Base-by-base conservation (phyloP, 2,888 invertebrate species). In the Aspidiotus destructor region DNA sequence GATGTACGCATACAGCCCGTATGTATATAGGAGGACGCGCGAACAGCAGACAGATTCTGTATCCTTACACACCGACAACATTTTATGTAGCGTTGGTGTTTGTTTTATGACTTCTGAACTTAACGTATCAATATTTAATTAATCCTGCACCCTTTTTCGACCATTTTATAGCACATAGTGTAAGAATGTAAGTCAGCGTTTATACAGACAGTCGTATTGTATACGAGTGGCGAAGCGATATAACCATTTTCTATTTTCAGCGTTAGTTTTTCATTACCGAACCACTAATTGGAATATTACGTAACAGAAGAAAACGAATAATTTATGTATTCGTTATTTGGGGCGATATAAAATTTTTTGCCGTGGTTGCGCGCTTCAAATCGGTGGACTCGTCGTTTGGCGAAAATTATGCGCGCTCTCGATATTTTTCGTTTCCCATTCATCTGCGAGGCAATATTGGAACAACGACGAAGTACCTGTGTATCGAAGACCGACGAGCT, bases 51-150 rank as follows among this genome's bases (percentile, higher is more conserved):
- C 28, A 28, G 28, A 28, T 28, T 28, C 28, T 28, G 28, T 28
- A 28, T 28, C 28, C 28, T 28, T 28, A 28, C 28, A 28, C 28
- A 48, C 48, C 48, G 48, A 11, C 48, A 48, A 48, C 48, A 48
- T 48, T 48, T 48, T 48, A n/a, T n/a, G 28, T 28, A 28, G 28
- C 28, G 28, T 28, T 28, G 48, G 48, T 48, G 48, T n/a, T 48
- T 48, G n/a, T 48, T 48, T 48, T 48, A 48, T 48, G 48, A 48
- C 48, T 48, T 48, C 48, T 48, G 48, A 48, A 48, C 48, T 48
- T 48, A 48, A n/a, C 48, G 48, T 48, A 48, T 48, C 48, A 48
- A 48, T 48, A 48, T 48, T 48, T 48, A 48, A 48, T 48, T 48
- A 48, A 48, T 48, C 48, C 48, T 48, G 11, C n/a, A n/a, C 48